Base-by-base conservation (phyloP, 2,888 invertebrate genomes). In the Aplocera efformata region DNA sequence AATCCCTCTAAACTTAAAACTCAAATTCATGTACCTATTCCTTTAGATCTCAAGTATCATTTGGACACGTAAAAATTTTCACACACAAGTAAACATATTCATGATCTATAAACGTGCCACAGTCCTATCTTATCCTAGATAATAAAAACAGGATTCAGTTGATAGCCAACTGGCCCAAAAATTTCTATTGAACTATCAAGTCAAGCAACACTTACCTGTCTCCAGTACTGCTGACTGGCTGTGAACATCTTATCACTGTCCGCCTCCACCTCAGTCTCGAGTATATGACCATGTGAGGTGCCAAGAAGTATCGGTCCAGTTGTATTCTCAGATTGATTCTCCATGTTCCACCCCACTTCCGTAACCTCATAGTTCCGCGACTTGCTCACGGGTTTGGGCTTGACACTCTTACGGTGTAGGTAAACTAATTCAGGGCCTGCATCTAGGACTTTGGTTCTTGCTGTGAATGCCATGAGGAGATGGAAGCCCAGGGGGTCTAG, bases 401-500 rank as follows among this genome's bases (percentile, higher is more conserved):
- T 97, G 1, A 90, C 90, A 9, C 92, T 92, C 62, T 93, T 94
- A 39, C 92, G 90, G 42, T 95, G 92, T 6, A 97, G 81, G 68
- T 98, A 97, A 10, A 95, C 89, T 17, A 96, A 89, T 67, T 97
- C 97, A 0, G 95, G 90, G 34, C 85, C 83, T 0, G 88, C 83
- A 48, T 90, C 91, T n/a, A 36, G 9, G 1, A 11, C 22, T 41
- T 81, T 79, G 37, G 84, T 89, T 58, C 90, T 91, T 0, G 93
- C 90, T 1, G 91, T 80, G 57, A 97, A 91, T 34, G 93, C 90
- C 56, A 98, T 89, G 9, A 98, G 88, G 5, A 97, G 83, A 76
- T 98, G 98, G 63, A 92, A 91, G 0, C 98, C 98, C 7, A 94
- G 92, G 0, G 96, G 96, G 76, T 98, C 98, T 36, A 98, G 79